Percentiles rank a stretch among this genome's conserved stretches.
Evolutionary conservation across 2,113 vertebrate species (phyloP).

Genomic region (Pelusios castaneus): DNA sequence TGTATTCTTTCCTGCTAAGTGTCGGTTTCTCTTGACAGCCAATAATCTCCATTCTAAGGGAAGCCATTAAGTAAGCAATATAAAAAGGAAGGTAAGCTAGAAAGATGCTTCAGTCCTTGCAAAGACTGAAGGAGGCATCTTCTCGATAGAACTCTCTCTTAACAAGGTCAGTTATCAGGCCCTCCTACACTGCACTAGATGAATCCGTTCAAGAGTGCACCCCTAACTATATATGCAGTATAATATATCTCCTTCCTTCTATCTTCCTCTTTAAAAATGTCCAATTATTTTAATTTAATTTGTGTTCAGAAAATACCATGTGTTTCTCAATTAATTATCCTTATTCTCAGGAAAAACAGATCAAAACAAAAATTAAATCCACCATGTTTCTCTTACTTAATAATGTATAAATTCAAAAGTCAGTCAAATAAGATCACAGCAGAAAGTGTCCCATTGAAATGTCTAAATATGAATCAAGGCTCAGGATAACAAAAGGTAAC

Average conservation of each 20-base stretch:
- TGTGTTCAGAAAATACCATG: neutral
- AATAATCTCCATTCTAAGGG: neutral
- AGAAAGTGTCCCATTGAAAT: neutral
- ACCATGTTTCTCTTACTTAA: neutral
- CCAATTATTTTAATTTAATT: neutral
- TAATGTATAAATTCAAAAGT: neutral
- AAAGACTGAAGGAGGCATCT: neutral
- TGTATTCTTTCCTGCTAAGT: neutral
- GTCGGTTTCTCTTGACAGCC: neutral
- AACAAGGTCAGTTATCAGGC: neutral
- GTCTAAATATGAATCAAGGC: neutral
- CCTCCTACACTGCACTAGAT: neutral
- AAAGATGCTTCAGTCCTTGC: rapidly evolving
- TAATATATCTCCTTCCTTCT: neutral
- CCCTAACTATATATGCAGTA: neutral
- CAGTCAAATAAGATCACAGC: neutral
- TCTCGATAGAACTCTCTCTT: neutral
- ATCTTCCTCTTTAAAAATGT: neutral
- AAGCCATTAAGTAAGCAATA: neutral
- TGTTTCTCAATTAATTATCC: neutral
- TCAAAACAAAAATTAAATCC: neutral
- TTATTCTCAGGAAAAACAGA: neutral
- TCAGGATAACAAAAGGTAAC: neutral
- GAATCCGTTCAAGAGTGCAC: neutral
- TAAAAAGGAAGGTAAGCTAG: neutral